Evolutionary conservation across 1,140 invertebrate genomes (phyloP), one percentile per base, ranked within the genome.

Genomic region (Alviniconcha marisindica): DNA sequence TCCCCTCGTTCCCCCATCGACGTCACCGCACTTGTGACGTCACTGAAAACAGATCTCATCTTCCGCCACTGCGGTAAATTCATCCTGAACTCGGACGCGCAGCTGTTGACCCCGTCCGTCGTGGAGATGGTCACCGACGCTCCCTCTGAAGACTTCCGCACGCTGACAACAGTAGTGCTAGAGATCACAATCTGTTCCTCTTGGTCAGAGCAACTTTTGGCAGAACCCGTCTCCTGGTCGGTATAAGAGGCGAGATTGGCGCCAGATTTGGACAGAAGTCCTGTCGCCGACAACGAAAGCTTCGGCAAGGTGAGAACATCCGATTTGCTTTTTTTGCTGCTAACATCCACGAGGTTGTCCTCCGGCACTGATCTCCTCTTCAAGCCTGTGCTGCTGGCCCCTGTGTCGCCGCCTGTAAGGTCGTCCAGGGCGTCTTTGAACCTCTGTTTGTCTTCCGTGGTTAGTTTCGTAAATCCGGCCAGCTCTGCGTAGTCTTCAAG

Each of bases 401-500:
- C 60, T 31, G 10, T 7, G 21, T 10, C 10, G 60, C 10, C 28
- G 10, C 21, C 60, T 5, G 21, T 63, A 5, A 63, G 28, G 7
- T 48, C 44, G 28, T 24, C 5, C 60, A 63, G 24, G 21, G 60
- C 60, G 7, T 63, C 60, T 63, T n/a, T 63, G 60, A 63, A 63
- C 21, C 24, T 63, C 28, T 63, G 21, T n/a, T 63, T 63, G 60
- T 63, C 60, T n/a, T 63, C 21, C 7, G 60, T 24, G 4, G 60
- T 63, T 31, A 63, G 60, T 24, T 31, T 63, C 7, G 60, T 12
- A 63, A 14, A 63, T 24, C 60, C 60, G 10, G 60, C 21, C 60
- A 63, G 60, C 60, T 63, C 60, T n/a, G 60, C 24, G 60, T 63
- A 63, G 24, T 63, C 28, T 7, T 63, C 60, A 63, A 63, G 60